Evolutionary conservation across 2,888 invertebrate genomes (phyloP).

Genomic region (Dynastes grantii): DNA sequence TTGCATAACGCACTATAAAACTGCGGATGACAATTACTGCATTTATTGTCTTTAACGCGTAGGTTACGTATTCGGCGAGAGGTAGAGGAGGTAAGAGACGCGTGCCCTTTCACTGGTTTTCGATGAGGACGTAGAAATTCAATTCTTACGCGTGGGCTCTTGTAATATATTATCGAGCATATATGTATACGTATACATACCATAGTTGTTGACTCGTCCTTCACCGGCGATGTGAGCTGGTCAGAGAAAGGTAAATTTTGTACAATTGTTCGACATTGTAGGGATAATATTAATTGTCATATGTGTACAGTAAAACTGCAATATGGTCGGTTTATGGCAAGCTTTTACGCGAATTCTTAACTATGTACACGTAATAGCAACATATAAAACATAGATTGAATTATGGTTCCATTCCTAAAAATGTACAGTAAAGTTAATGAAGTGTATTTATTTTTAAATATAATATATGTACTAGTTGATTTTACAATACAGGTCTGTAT

Average conservation of each 20-base stretch:
- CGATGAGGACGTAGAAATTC: slow-evolving; percentile 5
- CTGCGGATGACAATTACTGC: no score
- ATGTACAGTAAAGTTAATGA: no score
- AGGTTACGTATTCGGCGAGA: neutral
- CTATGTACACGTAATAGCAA: no score
- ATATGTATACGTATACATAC: neutral
- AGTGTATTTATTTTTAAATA: no score
- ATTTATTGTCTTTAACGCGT: neutral
- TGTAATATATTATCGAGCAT: neutral
- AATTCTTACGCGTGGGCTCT: slow-evolving; percentile 8
- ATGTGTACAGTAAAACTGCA: neutral
- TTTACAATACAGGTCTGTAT: no score
- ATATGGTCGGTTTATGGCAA: neutral
- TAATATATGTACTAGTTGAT: no score
- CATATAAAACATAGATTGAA: no score
- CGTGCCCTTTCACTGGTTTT: slow-evolving; percentile 22
- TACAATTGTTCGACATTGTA: neutral
- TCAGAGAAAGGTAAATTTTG: slow-evolving; percentile 29
- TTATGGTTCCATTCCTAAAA: no score
- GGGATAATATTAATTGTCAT: neutral
- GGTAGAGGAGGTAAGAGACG: neutral
- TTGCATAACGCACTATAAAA: no score
- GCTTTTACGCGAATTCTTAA: no score
- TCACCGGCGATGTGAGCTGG: neutral
- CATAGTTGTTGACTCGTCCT: slow-evolving; percentile 22